These are phyloP conservation scores for Bombus huntii DNA, from an alignment of 1,140 invertebrate genomes.

Conservation along the genomic window DNA sequence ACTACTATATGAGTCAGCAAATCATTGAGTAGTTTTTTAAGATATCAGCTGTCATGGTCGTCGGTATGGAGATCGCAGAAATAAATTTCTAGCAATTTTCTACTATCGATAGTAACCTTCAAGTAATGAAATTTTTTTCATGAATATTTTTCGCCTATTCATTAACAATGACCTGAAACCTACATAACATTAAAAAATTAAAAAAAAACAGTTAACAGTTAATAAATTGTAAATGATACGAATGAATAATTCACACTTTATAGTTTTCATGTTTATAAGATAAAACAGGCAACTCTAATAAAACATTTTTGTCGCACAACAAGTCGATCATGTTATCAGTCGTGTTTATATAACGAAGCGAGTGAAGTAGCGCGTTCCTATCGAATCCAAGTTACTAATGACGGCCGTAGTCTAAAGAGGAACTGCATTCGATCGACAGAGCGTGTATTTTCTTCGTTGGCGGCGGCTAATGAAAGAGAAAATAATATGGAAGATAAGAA, in stretches of 20 bases:
- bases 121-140: not conserved
- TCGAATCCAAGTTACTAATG: not conserved
- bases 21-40: too few species aligned
- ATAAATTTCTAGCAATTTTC: too few species aligned
- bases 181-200: not conserved
- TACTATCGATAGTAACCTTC: too few species aligned
- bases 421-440: slow-evolving; percentile 7
- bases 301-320: not conserved
- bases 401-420: not conserved
- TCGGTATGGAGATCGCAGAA: too few species aligned
- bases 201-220: too few species aligned
- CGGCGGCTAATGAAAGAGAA: slow-evolving; percentile 57
- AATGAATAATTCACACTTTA: not conserved
- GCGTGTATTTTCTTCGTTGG: slow-evolving; percentile 7
- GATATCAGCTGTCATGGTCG: too few species aligned
- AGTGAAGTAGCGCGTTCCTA: not conserved
- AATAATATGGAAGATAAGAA: slow-evolving; percentile 43
- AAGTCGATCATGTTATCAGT: not conserved
- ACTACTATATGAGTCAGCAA: too few species aligned
- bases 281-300: not conserved
- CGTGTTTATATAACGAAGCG: slow-evolving; percentile 5
- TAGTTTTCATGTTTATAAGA: not conserved
- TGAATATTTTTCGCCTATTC: not conserved
- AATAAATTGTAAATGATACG: not conserved
- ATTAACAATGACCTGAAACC: not conserved